Conservation (phyloP, 1,140 invertebrate genomes). For the Stenopsyche tienmushanensis region DNA sequence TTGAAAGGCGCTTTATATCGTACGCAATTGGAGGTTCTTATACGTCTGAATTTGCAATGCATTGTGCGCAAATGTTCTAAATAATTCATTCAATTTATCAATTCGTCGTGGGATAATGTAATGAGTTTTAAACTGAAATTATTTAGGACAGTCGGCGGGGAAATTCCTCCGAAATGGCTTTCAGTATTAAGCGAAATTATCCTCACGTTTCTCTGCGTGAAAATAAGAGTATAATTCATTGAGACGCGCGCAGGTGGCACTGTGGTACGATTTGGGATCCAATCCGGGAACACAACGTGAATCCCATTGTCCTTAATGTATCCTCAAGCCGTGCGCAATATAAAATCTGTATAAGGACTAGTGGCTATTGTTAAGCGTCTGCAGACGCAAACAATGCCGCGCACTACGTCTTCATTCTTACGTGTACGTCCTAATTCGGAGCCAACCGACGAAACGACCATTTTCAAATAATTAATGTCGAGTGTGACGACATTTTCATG, state of each 20-base stretch:
- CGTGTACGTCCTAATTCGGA: neutral
- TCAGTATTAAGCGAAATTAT: neutral
- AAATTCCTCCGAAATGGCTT: neutral
- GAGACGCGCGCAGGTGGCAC: constrained; percentile 2
- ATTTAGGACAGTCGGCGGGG: neutral
- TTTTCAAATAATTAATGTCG: neutral
- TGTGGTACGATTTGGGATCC: neutral
- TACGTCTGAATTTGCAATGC: too few species aligned
- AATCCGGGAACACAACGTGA: constrained; percentile 1
- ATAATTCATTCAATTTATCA: neutral
- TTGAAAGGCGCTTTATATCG: too few species aligned
- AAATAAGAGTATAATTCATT: constrained; percentile 2
- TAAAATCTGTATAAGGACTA: neutral
- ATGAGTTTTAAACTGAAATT: neutral
- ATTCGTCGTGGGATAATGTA: neutral
- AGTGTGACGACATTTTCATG: too few species aligned
- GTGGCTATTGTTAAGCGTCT: too few species aligned
- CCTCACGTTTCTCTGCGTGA: neutral
- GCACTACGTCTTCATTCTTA: too few species aligned
- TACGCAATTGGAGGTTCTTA: too few species aligned
- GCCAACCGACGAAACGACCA: neutral
- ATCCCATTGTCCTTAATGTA: constrained; percentile 6
- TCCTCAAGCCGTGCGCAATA: neutral
- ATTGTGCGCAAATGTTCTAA: too few species aligned
- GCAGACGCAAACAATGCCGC: too few species aligned